phyloP scores from a whole-genome alignment of 2,888 invertebrate species.

The Tridacna crocea region DNA sequence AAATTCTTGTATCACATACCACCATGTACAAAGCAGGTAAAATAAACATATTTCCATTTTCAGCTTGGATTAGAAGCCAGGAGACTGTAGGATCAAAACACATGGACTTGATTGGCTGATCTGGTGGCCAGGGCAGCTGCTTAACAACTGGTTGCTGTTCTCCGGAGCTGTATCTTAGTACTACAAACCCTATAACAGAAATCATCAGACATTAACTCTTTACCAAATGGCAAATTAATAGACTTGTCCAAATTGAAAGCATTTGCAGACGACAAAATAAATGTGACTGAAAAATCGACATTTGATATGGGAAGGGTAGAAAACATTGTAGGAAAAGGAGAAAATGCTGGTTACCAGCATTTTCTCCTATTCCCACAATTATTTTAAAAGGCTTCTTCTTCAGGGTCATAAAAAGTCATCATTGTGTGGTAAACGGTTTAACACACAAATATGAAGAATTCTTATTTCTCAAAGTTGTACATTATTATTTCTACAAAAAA shows the following conservation, averaged over 20 bases:
- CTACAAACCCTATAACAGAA: constrained; percentile 71
- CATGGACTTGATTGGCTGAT: constrained; percentile 84
- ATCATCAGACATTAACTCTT: background rate
- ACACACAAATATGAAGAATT: no score
- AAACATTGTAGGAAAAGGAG: background rate
- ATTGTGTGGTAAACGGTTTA: no score
- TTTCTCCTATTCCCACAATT: background rate
- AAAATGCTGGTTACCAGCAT: background rate
- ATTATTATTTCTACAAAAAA: no score
- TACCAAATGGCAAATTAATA: background rate
- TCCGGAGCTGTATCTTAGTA: constrained; percentile 71
- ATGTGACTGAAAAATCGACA: no score
- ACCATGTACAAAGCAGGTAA: constrained; percentile 87
- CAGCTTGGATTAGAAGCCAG: constrained; percentile 88
- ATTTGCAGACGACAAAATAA: no score
- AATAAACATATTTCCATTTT: constrained; percentile 88
- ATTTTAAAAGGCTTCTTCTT: background rate
- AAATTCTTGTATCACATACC: constrained; percentile 57
- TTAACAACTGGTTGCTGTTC: constrained; percentile 69
- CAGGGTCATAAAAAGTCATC: no score
- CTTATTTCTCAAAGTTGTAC: no score
- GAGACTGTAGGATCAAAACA: constrained; percentile 94
- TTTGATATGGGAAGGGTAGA: no score
- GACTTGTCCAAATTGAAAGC: no score
- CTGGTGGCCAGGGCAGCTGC: constrained; percentile 78